Conservation (phyloP, 2,797 vertebrate species). For the Leptoclinus maculatus region DNA sequence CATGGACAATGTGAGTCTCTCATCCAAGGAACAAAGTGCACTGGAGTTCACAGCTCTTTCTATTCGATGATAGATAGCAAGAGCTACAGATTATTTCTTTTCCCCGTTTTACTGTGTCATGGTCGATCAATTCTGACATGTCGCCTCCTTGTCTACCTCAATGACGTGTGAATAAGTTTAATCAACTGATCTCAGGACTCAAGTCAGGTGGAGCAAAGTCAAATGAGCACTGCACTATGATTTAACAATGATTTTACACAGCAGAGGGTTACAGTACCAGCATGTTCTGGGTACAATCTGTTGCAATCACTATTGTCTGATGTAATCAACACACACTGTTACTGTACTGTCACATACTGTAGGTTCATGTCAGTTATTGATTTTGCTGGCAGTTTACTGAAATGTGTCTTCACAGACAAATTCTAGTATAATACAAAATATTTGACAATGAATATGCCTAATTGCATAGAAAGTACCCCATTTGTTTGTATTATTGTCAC, state of each 20-base stretch:
- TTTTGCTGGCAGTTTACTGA: not conserved
- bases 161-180: not conserved
- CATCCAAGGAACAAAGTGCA: conserved; percentile 18
- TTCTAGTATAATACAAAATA: not conserved
- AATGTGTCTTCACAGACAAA: not conserved
- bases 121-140: not conserved
- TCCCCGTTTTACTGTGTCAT: not conserved
- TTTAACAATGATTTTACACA: not conserved
- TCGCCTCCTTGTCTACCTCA: not conserved
- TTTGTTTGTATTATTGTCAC: not conserved
- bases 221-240: not conserved
- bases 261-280: not conserved
- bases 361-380: not conserved
- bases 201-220: not conserved
- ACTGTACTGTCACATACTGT: not conserved
- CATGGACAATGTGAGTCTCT: not conserved
- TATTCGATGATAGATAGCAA: not conserved
- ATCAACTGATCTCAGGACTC: not conserved
- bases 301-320: not conserved
- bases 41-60: not conserved
- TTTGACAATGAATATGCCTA: not conserved
- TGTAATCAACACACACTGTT: no score
- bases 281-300: not conserved
- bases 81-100: not conserved
- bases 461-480: not conserved